Evolutionary conservation across 1,140 invertebrate genomes (phyloP).

Genomic region (Penaeus vannamei): DNA sequence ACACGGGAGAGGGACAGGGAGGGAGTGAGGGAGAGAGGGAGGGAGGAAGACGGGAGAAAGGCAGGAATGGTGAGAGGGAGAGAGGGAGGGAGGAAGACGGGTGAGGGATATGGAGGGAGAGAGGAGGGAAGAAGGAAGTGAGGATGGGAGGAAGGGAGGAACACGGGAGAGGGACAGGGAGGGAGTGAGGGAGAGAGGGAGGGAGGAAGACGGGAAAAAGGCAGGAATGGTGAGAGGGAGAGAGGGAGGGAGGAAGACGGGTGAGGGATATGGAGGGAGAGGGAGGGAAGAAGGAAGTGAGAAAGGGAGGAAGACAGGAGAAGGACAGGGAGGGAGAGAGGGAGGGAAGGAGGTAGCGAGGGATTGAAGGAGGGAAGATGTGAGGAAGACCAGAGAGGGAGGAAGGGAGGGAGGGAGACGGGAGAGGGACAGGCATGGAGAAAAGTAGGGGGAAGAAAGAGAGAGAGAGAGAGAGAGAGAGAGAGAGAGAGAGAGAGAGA

Average conservation of each 20-base stretch:
- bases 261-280: not conserved
- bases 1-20: not conserved
- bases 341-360: not conserved
- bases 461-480: not conserved
- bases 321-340: not conserved
- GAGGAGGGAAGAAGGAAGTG: not conserved
- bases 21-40: too few species aligned
- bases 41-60: not conserved
- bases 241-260: not conserved
- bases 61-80: not conserved
- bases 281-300: not conserved
- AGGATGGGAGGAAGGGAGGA: not conserved
- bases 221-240: too few species aligned
- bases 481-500: not conserved
- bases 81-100: too few species aligned
- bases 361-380: not conserved
- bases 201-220: too few species aligned
- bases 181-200: not conserved
- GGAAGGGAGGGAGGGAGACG: not conserved
- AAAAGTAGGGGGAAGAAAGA: not conserved
- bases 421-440: not conserved
- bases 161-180: not conserved
- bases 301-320: not conserved
- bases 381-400: not conserved
- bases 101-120: too few species aligned